phyloP scores from a whole-genome alignment of 2,888 invertebrate species.

The Quadriops clusia region DNA sequence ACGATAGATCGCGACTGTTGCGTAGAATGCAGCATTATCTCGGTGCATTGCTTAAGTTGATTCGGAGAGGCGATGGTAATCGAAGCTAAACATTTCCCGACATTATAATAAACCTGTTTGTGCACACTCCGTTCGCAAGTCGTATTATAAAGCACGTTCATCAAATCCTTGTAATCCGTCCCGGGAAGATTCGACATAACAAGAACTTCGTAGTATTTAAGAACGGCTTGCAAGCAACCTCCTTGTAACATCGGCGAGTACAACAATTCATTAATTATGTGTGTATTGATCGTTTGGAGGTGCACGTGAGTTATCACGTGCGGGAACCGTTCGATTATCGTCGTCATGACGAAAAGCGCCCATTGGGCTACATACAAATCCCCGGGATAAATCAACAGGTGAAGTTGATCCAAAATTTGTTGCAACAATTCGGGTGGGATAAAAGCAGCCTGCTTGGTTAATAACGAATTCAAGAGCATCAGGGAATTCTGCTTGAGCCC shows the following conservation, averaged over 20 bases:
- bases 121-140: constrained; percentile 35
- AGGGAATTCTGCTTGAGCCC: constrained; percentile 86
- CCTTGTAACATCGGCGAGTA: constrained; percentile 90
- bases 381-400: constrained; percentile 80
- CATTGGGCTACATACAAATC: constrained; percentile 95
- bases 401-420: constrained; percentile 76
- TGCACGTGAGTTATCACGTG: constrained; percentile 65
- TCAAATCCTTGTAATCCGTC: constrained; percentile 68
- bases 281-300: constrained; percentile 65
- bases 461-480: constrained; percentile 78
- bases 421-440: constrained; percentile 56
- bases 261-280: constrained; percentile 74
- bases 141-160: constrained; percentile 65
- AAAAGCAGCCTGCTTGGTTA: constrained; percentile 67
- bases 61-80: constrained; percentile 69
- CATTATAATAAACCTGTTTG: constrained; percentile 80
- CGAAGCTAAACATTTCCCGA: constrained; percentile 94
- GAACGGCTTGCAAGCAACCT: constrained; percentile 78
- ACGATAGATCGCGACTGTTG: constrained; percentile 60
- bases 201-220: constrained; percentile 86
- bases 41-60: constrained; percentile 56
- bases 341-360: constrained; percentile 70
- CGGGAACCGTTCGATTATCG: constrained; percentile 62
- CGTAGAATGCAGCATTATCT: constrained; percentile 58
- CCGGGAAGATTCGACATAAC: constrained; percentile 64